Conservation (phyloP, 2,797 vertebrate species). For the Phalloptychus januarius region DNA sequence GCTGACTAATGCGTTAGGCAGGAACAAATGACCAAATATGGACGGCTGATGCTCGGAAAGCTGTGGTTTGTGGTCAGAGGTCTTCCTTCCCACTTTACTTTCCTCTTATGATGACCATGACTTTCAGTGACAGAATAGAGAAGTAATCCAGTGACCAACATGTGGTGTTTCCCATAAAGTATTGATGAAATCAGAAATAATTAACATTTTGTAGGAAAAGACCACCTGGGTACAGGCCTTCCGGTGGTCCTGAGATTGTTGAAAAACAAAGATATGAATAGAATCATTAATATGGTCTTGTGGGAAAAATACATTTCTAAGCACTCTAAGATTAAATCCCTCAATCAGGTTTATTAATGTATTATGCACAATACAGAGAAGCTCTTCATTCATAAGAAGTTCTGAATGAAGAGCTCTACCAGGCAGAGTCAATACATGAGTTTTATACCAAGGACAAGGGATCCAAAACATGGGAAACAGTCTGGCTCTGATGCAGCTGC, state of each 20-base stretch:
- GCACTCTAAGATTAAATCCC: no score
- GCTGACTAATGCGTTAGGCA: not conserved
- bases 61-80: constrained; percentile 25
- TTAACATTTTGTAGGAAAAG: not conserved
- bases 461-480: no score
- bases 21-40: constrained; percentile 46
- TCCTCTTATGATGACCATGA: not conserved
- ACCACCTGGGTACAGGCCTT: not conserved
- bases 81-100: constrained; percentile 60
- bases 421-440: no score
- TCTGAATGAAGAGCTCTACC: no score
- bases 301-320: no score
- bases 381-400: no score
- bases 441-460: no score
- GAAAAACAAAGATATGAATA: not conserved
- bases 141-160: constrained; percentile 3
- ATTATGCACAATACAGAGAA: no score
- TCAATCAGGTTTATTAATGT: no score
- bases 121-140: constrained; percentile 1
- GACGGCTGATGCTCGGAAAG: constrained; percentile 22
- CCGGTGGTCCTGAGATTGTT: not conserved
- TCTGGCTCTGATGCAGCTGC: no score
- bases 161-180: constrained; percentile 17
- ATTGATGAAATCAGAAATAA: constrained; percentile 32
- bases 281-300: not conserved